Conservation (phyloP, 2,113 vertebrate species). For the Cacatua alba region DNA sequence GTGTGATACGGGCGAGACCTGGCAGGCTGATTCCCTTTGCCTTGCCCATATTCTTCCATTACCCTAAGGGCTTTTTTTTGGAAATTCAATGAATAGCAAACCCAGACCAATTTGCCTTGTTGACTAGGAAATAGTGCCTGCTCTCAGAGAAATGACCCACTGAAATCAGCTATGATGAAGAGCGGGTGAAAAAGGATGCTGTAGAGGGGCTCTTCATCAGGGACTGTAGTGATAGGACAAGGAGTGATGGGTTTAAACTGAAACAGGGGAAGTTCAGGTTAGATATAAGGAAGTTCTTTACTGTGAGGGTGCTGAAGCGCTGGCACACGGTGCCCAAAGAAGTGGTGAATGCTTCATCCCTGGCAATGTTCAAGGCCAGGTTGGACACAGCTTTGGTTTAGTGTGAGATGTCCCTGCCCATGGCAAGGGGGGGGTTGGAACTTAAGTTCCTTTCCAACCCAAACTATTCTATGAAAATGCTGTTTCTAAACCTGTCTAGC, state of each 20-base stretch:
- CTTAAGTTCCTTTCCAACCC: neutral
- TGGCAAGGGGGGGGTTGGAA: neutral
- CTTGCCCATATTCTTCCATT: neutral
- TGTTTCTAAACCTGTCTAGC: neutral
- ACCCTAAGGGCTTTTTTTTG: neutral
- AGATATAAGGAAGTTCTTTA: neutral
- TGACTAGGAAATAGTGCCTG: neutral
- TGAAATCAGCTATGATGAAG: neutral
- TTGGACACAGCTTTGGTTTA: neutral
- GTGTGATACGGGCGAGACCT: rapidly evolving
- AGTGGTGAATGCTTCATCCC: neutral
- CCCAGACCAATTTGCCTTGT: neutral
- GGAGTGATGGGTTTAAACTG: neutral
- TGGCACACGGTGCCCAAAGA: neutral
- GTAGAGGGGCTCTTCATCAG: neutral
- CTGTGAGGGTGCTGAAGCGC: neutral
- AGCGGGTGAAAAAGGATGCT: neutral
- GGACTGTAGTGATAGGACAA: neutral
- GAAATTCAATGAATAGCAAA: neutral
- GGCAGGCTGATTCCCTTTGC: neutral
- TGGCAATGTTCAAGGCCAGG: neutral
- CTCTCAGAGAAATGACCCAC: neutral
- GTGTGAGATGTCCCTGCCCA: neutral
- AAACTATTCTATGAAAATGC: neutral
- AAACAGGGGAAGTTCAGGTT: neutral